Evolutionary conservation across 2,888 invertebrate species (phyloP).

Genomic region (Drosophila conformis): DNA sequence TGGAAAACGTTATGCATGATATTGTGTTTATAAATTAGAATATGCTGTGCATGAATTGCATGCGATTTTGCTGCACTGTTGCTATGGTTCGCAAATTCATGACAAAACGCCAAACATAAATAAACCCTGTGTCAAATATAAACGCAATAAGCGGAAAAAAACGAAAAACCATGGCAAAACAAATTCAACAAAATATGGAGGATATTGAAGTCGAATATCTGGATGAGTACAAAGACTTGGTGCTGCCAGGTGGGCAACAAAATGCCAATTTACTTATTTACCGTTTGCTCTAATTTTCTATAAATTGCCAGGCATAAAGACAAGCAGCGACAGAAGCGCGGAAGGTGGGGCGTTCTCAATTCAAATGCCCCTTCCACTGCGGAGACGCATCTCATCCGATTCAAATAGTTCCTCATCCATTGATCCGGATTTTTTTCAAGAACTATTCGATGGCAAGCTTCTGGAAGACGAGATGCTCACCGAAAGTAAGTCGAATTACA

Average conservation of each 20-base stretch:
- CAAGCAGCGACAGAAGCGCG: conserved; percentile 37
- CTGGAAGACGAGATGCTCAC: conserved; percentile 69
- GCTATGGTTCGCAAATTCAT: conserved; percentile 15
- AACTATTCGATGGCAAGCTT: conserved; percentile 76
- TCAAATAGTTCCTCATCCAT: conserved; percentile 74
- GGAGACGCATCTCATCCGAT: conserved; percentile 63
- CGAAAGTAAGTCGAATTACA: conserved; percentile 46
- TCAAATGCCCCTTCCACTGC: conserved; percentile 19
- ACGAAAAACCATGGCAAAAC: neutral
- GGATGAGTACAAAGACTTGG: conserved; percentile 83
- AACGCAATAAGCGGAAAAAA: conserved; percentile 18
- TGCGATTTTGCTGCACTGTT: conserved; percentile 8
- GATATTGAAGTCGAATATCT: conserved; percentile 84
- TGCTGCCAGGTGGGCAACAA: conserved; percentile 78
- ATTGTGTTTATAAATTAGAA: neutral
- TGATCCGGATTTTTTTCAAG: conserved; percentile 81
- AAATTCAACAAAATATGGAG: conserved; percentile 72
- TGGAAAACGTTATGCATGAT: neutral
- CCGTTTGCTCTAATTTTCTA: neutral
- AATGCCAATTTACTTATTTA: neutral
- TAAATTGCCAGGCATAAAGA: conserved; percentile 52
- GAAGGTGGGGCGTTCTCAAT: conserved; percentile 29
- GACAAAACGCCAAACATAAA: conserved; percentile 1
- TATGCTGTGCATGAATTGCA: neutral
- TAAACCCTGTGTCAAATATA: conserved; percentile 1